These are phyloP conservation scores for Eurytoma californica DNA, from an alignment of 2,888 invertebrate species.

Conservation along the genomic window DNA sequence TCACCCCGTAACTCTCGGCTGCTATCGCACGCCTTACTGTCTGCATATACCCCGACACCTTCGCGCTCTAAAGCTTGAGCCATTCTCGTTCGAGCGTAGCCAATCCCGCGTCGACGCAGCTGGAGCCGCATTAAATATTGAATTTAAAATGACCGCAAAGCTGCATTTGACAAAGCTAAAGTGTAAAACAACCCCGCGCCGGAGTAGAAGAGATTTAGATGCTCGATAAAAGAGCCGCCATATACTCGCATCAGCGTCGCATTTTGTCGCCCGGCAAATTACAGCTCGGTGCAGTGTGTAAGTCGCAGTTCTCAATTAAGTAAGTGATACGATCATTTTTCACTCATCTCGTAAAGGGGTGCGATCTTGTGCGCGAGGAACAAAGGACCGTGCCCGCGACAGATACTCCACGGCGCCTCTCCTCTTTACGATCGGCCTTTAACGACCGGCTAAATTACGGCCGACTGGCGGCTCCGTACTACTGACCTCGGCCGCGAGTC, in stretches of 20 bases:
- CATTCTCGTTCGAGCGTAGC: too few species aligned
- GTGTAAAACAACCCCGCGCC: too few species aligned
- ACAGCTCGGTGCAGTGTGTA: conserved; percentile 42
- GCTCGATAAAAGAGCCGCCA: conserved; percentile 40
- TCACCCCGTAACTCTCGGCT: background rate
- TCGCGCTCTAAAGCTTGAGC: too few species aligned
- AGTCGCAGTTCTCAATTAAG: conserved; percentile 55
- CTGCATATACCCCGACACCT: background rate
- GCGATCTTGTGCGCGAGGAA: conserved; percentile 32
- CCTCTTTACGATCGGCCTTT: conserved; percentile 49
- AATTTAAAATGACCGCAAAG: too few species aligned
- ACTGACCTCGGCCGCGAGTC: conserved; percentile 45
- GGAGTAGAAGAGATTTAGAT: conserved; percentile 46
- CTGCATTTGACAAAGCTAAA: too few species aligned
- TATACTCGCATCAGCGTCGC: background rate
- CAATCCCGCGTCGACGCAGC: background rate
- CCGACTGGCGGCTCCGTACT: conserved; percentile 42
- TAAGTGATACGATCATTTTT: conserved; percentile 57
- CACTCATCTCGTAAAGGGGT: conserved; percentile 56
- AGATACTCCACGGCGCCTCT: conserved; percentile 36
- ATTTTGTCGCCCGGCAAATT: conserved; percentile 38
- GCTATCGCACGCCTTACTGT: background rate
- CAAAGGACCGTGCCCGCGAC: conserved; percentile 45
- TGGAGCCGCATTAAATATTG: too few species aligned
- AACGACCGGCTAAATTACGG: conserved; percentile 55